Conservation (phyloP, 35 echinoderm and acorn worm species). For the Amphiura filiformis region DNA sequence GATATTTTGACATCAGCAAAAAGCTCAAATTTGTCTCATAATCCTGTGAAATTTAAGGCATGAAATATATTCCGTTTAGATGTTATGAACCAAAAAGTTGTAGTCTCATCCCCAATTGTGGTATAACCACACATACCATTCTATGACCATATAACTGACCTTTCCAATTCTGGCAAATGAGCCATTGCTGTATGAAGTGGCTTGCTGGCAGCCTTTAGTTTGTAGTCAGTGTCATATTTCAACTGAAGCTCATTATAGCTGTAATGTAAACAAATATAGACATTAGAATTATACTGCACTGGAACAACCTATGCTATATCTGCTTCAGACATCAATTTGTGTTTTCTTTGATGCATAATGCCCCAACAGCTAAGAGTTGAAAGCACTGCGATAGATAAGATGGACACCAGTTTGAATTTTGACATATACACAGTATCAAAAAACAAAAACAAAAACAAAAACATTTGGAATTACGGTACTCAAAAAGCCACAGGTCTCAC, state of each 20-base stretch:
- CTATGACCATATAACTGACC: constrained; percentile 12
- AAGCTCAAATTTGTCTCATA: not conserved
- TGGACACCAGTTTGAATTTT: not conserved
- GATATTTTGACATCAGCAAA: no score
- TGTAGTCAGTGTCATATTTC: constrained; percentile 15
- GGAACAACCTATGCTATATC: no score
- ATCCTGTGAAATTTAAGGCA: not conserved
- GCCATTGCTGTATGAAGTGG: constrained; percentile 41
- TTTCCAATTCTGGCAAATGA: constrained; percentile 46
- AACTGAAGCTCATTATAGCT: constrained; percentile 53
- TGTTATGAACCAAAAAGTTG: no score
- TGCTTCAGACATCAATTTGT: not conserved
- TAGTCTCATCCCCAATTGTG: not conserved
- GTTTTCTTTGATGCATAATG: no score
- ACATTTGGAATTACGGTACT: no score
- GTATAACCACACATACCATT: not conserved
- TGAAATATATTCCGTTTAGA: not conserved
- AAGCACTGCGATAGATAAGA: not conserved
- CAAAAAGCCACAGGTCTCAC: no score
- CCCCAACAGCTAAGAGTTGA: no score
- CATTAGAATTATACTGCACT: no score
- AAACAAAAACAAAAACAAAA: not conserved
- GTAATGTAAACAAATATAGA: not conserved
- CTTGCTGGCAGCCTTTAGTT: constrained; percentile 12
- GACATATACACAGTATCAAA: not conserved